phyloP scores from a whole-genome alignment of 2,797 vertebrate species.

The Eulemur mongoz region DNA sequence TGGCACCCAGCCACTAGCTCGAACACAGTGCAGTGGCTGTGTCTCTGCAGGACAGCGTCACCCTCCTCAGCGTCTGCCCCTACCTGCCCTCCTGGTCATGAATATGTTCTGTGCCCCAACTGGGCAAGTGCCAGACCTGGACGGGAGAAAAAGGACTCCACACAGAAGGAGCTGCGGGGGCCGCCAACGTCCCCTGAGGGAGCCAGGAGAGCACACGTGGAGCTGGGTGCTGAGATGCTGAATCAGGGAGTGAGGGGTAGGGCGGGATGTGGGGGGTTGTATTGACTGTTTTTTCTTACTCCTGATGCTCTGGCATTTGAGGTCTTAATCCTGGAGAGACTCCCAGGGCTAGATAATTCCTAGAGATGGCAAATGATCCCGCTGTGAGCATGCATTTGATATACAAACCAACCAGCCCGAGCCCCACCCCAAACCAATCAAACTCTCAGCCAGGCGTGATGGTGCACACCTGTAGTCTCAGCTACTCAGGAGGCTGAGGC shows the following conservation, averaged over 20 bases:
- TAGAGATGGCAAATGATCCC: background rate
- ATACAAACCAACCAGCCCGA: background rate
- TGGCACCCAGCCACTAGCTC: background rate
- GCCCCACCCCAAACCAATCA: background rate
- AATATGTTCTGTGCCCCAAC: background rate
- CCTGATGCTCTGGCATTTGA: background rate
- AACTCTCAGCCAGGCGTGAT: background rate
- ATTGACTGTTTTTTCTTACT: background rate
- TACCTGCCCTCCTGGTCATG: background rate
- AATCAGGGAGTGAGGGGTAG: background rate
- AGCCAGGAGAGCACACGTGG: accelerated
- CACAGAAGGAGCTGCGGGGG: background rate
- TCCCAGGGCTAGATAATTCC: background rate
- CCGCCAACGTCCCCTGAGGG: accelerated
- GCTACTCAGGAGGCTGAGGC: background rate
- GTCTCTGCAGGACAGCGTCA: background rate
- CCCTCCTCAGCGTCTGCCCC: background rate
- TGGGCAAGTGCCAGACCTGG: background rate
- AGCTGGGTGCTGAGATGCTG: background rate
- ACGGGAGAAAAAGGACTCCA: background rate
- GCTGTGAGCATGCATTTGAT: background rate
- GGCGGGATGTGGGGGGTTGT: accelerated
- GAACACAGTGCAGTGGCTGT: background rate
- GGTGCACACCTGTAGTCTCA: too few species aligned
- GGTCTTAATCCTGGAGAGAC: background rate